Evolutionary conservation across 2,113 vertebrate species (phyloP).

Genomic region (Pluvianellus socialis): DNA sequence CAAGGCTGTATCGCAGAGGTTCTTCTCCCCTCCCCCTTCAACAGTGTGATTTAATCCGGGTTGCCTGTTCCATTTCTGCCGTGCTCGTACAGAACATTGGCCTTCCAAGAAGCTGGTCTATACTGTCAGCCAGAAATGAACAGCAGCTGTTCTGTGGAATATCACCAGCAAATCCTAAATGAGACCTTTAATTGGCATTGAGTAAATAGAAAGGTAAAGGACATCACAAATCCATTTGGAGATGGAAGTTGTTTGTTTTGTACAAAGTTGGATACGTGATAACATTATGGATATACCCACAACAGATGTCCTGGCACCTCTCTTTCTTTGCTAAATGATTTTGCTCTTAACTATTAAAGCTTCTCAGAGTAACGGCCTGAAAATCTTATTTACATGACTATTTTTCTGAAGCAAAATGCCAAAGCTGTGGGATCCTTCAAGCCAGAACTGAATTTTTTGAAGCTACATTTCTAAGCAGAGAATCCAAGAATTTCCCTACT

Average conservation of each 20-base stretch:
- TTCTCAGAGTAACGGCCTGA: background rate
- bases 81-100: background rate
- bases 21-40: background rate
- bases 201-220: background rate
- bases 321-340: background rate
- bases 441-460: background rate
- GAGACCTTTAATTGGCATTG: background rate
- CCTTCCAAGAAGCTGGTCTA: conserved; percentile 34
- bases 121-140: conserved; percentile 14
- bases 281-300: background rate
- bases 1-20: background rate
- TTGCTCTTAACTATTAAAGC: background rate
- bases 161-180: background rate
- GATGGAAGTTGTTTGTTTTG: background rate
- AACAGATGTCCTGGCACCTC: background rate
- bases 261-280: background rate
- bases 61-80: conserved; percentile 44
- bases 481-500: background rate
- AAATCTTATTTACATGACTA: background rate
- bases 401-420: background rate
- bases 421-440: background rate
- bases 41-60: background rate
- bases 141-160: conserved; percentile 40
- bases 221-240: background rate
- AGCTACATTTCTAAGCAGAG: background rate